Conservation (phyloP, 53 echinoderm and acorn worm genomes). For the Apostichopus leukothele region DNA sequence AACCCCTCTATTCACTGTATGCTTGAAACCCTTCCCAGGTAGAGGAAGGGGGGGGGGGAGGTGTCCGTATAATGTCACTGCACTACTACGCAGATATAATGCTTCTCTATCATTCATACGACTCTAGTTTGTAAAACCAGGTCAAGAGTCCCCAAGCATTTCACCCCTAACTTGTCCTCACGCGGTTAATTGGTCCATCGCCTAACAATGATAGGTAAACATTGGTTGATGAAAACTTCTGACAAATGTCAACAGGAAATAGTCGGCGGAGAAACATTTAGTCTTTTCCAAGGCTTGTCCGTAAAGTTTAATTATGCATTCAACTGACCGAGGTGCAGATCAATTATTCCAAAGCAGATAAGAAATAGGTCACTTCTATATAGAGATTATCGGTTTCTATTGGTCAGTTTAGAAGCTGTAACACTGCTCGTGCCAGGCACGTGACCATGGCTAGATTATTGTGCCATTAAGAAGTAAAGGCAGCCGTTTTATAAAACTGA, state of each 20-base stretch:
- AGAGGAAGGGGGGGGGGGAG: too few species aligned
- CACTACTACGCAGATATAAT: too few species aligned
- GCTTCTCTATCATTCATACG: neutral
- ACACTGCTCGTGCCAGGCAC: neutral
- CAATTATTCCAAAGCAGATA: neutral
- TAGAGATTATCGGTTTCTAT: neutral
- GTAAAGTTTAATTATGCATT: neutral
- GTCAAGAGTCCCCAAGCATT: neutral
- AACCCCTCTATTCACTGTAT: too few species aligned
- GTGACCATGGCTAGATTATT: neutral
- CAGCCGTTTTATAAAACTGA: neutral
- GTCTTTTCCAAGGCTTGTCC: neutral
- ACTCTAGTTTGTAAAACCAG: neutral
- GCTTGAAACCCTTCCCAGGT: too few species aligned
- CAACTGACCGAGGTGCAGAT: neutral
- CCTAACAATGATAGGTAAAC: neutral
- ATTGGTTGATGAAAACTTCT: neutral
- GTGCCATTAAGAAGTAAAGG: neutral
- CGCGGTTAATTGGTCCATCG: neutral
- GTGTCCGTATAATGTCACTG: too few species aligned
- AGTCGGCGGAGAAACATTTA: neutral
- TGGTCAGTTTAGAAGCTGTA: neutral
- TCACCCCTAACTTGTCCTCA: neutral
- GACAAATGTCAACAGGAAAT: neutral
- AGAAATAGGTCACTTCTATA: neutral